Conservation (phyloP, 2,113 vertebrate genomes). For the Isichthys henryi region DNA sequence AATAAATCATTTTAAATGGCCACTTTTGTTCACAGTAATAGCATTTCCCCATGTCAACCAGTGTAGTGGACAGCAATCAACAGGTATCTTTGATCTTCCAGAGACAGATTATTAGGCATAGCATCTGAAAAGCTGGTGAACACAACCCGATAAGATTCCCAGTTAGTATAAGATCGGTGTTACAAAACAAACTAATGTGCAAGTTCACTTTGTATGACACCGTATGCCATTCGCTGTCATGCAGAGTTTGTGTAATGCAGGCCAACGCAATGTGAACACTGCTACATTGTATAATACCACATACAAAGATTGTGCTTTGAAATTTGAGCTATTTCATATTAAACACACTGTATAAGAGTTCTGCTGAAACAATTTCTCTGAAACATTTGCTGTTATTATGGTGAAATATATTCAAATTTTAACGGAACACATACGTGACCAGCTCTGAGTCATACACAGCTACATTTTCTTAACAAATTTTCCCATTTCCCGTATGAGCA, state of each 20-base stretch:
- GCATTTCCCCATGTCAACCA: background rate
- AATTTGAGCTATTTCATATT: background rate
- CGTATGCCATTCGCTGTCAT: background rate
- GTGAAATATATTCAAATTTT: background rate
- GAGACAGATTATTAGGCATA: constrained; percentile 7
- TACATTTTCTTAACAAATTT: background rate
- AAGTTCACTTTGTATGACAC: background rate
- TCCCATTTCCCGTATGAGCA: background rate
- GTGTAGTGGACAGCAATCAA: background rate
- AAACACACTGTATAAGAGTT: background rate
- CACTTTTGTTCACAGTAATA: background rate
- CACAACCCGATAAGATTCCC: background rate
- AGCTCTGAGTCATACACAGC: background rate
- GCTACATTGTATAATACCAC: background rate
- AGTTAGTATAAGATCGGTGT: background rate
- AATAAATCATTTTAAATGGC: background rate
- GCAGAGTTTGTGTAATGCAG: background rate
- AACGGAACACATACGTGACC: background rate
- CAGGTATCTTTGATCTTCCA: background rate
- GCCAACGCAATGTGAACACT: background rate
- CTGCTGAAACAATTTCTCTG: background rate
- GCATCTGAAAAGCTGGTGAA: background rate
- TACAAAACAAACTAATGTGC: background rate
- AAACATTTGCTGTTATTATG: background rate
- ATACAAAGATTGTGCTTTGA: background rate